Percentiles rank a stretch among this genome's conserved stretches.
Conservation (phyloP, 2,113 vertebrate species). For the Apteryx mantelli region DNA sequence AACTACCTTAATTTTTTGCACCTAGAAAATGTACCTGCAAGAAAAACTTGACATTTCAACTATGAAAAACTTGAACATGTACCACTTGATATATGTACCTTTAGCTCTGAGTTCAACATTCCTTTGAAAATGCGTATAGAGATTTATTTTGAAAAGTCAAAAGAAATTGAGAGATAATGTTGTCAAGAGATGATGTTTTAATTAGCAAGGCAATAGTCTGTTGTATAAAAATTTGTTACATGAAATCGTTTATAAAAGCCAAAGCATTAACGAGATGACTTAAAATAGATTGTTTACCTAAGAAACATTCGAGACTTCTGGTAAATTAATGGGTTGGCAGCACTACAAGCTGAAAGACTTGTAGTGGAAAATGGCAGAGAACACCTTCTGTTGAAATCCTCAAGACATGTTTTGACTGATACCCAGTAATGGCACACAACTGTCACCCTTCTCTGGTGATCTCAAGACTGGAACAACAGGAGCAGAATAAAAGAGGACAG, state of each 20-base stretch:
- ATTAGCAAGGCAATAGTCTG: not conserved
- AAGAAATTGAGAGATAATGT: not conserved
- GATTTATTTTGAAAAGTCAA: not conserved
- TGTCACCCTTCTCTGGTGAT: accelerated
- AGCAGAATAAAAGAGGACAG: not conserved
- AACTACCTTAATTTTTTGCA: not conserved
- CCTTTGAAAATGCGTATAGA: not conserved
- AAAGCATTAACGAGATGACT: not conserved
- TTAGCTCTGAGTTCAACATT: not conserved
- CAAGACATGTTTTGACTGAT: not conserved
- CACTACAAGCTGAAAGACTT: not conserved
- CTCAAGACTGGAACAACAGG: not conserved
- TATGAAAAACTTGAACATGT: not conserved
- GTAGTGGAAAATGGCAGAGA: not conserved
- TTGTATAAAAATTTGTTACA: not conserved
- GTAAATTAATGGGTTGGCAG: not conserved
- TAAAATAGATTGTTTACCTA: not conserved
- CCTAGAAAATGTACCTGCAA: not conserved
- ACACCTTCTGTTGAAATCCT: not conserved
- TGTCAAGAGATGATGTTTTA: not conserved
- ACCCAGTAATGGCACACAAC: not conserved
- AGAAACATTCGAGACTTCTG: not conserved
- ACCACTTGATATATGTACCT: not conserved
- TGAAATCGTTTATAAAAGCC: not conserved
- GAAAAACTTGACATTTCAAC: not conserved